Evolutionary conservation across 2,113 vertebrate genomes (phyloP).

Genomic region (Trachemys scripta): DNA sequence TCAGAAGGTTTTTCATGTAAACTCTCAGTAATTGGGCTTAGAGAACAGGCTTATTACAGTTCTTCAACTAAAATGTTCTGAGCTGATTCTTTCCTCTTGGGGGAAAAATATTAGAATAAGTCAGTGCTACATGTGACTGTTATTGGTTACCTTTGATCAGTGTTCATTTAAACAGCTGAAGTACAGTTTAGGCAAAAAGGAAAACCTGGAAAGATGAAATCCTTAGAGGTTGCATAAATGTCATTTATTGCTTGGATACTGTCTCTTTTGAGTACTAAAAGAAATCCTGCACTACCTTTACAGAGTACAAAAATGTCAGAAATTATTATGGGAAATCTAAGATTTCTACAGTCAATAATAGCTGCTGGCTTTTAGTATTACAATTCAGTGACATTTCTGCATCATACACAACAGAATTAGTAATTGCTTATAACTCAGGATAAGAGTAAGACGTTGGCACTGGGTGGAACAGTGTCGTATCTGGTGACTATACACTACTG

Average conservation of each 20-base stretch:
- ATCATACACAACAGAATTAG: conserved; percentile 1
- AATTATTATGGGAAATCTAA: not conserved
- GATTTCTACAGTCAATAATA: not conserved
- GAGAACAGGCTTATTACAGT: not conserved
- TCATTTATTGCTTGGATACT: not conserved
- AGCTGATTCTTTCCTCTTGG: not conserved
- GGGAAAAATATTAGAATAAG: not conserved
- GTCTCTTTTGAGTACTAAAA: conserved; percentile 42
- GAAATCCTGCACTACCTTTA: not conserved
- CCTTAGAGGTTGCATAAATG: not conserved
- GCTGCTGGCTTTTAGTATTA: conserved; percentile 28
- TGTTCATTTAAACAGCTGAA: not conserved
- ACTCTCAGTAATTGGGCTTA: not conserved
- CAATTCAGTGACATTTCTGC: conserved; percentile 42
- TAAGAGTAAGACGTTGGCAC: not conserved
- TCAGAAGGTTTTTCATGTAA: not conserved
- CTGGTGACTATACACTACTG: not conserved
- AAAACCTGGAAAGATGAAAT: not conserved
- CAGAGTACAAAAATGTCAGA: conserved; percentile 38
- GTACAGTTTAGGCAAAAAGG: not conserved
- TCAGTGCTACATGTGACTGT: not conserved
- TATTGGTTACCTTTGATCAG: not conserved
- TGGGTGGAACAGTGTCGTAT: not conserved
- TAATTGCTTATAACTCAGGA: conserved; percentile 1
- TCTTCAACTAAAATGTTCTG: fast-evolving